These are phyloP conservation scores for Dasyornis broadbenti DNA, from an alignment of 2,113 vertebrate species.

Conservation along the genomic window DNA sequence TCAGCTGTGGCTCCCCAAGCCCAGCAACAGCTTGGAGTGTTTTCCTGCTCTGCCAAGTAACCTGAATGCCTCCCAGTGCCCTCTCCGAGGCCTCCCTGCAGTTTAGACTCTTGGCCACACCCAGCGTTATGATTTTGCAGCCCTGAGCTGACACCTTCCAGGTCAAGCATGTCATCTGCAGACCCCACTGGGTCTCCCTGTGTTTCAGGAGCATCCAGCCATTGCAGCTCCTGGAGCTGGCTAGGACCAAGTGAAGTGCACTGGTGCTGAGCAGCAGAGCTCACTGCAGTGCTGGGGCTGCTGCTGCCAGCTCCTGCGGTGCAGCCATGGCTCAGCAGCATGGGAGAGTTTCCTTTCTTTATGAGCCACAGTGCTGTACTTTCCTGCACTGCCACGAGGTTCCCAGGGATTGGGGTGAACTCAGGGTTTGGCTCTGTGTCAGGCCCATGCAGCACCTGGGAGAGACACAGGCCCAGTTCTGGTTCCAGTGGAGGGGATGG, in stretches of 20 bases:
- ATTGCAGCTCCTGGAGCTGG: not conserved
- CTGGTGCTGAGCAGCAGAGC: not conserved
- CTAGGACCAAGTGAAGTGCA: accelerated
- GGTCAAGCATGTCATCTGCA: accelerated
- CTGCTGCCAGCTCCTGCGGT: not conserved
- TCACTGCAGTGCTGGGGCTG: not conserved
- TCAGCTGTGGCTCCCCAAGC: not conserved
- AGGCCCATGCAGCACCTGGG: accelerated
- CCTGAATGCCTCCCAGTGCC: accelerated
- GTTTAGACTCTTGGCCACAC: accelerated
- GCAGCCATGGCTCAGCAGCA: accelerated
- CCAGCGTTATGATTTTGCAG: not conserved
- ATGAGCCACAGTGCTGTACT: not conserved
- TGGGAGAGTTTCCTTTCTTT: not conserved
- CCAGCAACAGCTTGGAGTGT: not conserved
- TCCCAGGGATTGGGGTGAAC: not conserved
- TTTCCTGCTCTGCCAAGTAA: not conserved
- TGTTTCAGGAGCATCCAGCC: not conserved
- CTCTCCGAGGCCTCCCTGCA: accelerated
- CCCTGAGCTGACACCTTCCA: not conserved
- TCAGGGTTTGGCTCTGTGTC: accelerated
- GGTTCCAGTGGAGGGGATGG: not conserved
- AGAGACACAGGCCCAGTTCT: accelerated
- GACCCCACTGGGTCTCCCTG: not conserved
- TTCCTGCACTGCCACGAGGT: not conserved